Conservation (phyloP, 1,140 invertebrate species). For the Drosophila erecta region DNA sequence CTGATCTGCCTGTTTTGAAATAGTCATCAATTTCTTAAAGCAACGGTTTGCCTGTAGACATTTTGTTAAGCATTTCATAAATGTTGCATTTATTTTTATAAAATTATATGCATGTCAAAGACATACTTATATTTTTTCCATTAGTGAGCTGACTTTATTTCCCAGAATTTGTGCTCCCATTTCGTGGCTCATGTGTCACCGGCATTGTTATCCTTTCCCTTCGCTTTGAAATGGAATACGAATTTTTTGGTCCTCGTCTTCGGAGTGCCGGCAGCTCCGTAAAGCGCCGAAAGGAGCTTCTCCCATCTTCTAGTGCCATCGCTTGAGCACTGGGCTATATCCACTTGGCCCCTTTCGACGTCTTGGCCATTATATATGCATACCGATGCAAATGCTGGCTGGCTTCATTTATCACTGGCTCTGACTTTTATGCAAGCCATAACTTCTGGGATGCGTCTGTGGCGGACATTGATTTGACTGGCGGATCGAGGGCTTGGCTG, state of each 20-base stretch:
- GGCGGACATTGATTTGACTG: constrained; percentile 72
- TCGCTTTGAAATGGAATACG: constrained; percentile 65
- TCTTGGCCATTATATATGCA: constrained; percentile 41
- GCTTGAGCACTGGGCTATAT: constrained; percentile 1
- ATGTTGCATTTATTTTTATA: no score
- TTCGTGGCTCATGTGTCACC: constrained; percentile 62
- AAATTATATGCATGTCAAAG: no score
- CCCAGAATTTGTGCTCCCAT: constrained; percentile 4
- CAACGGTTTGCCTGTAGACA: no score
- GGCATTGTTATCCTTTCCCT: constrained; percentile 77
- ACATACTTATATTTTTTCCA: no score
- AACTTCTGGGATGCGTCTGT: constrained; percentile 42
- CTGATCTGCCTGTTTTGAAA: not conserved
- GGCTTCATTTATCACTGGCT: constrained; percentile 71
- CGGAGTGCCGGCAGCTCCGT: constrained; percentile 23
- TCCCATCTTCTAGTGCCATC: constrained; percentile 14
- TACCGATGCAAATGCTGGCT: constrained; percentile 55
- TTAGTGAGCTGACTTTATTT: not conserved
- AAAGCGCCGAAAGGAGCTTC: constrained; percentile 35
- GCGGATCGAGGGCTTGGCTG: constrained; percentile 10
- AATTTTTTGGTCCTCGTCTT: constrained; percentile 32
- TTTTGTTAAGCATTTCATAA: no score
- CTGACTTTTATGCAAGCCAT: constrained; percentile 74
- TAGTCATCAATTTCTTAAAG: no score
- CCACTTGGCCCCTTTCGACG: constrained; percentile 5